Base-by-base conservation (phyloP, 2,113 vertebrate species). In the Actinemys pallida region DNA sequence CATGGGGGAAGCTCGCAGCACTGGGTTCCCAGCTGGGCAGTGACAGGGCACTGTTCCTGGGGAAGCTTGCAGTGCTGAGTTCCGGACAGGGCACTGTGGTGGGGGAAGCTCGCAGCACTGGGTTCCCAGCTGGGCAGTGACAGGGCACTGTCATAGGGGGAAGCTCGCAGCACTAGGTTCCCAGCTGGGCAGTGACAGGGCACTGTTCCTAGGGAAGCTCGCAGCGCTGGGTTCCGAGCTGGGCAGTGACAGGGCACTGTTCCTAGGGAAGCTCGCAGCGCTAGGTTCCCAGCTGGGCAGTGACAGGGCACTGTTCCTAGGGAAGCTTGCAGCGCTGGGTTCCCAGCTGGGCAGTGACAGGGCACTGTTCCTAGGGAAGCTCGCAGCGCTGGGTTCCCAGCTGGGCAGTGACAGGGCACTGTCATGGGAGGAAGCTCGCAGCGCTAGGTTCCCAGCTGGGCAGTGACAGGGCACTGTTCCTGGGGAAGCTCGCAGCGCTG, bases 121-220 rank as follows among this genome's bases (percentile, higher is more conserved):
- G 50, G 8, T 22, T 8, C 24, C 11, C 12, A 1, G 6, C 31
- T 17, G 29, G 4, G 12, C 47, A 62, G 6, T 6, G 39, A 8
- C 25, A 35, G 17, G 31, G 29, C 20, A 72, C 42, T 39, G 39
- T 14, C 16, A 78, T 29, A 10, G 39, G 39, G 69, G 54, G 54
- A 52, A 88, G 29, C 2, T 1, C 4, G 4, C 49, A 50, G 12
- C 4, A 2, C 49, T 29, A 27, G 29, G 2, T 42, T 29, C 9
- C 35, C 2, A 1, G 62, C 8, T n/a, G 62, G 35, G 62, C 35
- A 69, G 35, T 19, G 35, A n/a, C 62, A n/a, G 35, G 17, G 62
- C 65, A n/a, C 65, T 69, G 35, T 19, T 39, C 39, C 39, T 39
- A 39, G 75, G 52, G 27, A 2, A 56, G 12, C 31, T 53, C 24